Evolutionary conservation across 1,140 invertebrate species (phyloP).

Genomic region (Brachionus rotundiformis): DNA sequence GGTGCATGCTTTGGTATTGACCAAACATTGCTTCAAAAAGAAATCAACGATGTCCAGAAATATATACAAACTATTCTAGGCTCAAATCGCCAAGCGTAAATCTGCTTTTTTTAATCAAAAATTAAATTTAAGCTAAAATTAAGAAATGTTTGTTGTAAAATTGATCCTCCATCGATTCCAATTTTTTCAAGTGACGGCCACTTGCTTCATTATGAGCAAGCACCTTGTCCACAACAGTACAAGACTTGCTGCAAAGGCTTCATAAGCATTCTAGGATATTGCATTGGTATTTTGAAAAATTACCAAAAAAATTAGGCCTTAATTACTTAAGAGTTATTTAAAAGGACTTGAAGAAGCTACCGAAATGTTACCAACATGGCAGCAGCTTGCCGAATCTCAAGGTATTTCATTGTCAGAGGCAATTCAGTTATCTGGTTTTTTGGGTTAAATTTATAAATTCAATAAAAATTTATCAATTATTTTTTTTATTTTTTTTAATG

Average conservation of each 20-base stretch:
- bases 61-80: not conserved
- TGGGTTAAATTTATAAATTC: not conserved
- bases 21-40: not conserved
- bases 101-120: not conserved
- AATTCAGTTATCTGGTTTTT: conserved; percentile 26
- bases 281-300: conserved; percentile 46
- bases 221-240: conserved; percentile 41
- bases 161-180: conserved; percentile 45
- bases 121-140: not conserved
- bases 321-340: not conserved
- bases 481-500: not conserved
- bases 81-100: conserved; percentile 13
- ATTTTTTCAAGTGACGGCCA: conserved; percentile 38
- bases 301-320: no score
- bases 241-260: conserved; percentile 44
- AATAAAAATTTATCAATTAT: not conserved
- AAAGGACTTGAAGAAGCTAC: conserved; percentile 19
- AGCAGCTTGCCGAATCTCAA: conserved; percentile 23
- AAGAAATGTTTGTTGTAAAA: conserved; percentile 42
- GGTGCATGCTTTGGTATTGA: not conserved
- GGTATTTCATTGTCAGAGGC: conserved; percentile 29
- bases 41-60: not conserved
- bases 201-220: conserved; percentile 27
- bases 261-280: conserved; percentile 42
- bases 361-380: conserved; percentile 18